Conservation (phyloP, 2,888 invertebrate species). For the Monochamus alternatus region DNA sequence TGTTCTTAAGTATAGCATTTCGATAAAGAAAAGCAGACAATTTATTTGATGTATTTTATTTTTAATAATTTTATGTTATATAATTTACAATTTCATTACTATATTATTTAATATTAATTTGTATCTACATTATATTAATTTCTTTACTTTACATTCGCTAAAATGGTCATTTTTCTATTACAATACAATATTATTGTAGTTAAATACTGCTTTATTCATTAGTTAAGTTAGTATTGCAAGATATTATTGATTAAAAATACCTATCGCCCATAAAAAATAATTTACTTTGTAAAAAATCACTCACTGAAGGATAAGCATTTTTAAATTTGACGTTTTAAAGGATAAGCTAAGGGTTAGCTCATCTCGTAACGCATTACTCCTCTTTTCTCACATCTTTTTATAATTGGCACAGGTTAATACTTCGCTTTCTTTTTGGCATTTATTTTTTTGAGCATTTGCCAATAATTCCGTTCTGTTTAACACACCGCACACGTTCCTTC, state of each 20-base stretch:
- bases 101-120: conserved; percentile 44
- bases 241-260: conserved; percentile 15
- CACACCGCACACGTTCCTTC: conserved; percentile 5
- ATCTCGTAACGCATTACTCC: background rate
- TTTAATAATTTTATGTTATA: conserved; percentile 39
- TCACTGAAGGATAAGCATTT: conserved; percentile 32
- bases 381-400: background rate
- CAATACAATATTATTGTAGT: conserved; percentile 47
- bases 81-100: conserved; percentile 48
- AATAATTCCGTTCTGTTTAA: conserved; percentile 22
- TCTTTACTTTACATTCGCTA: conserved; percentile 55
- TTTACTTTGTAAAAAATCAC: conserved; percentile 32
- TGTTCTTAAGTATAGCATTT: background rate
- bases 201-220: conserved; percentile 46
- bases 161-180: conserved; percentile 58
- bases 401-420: conserved; percentile 37
- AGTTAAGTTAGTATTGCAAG: conserved; percentile 30
- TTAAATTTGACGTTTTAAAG: conserved; percentile 1
- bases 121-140: conserved; percentile 53
- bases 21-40: no score
- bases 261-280: conserved; percentile 24
- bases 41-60: conserved; percentile 19
- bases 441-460: conserved; percentile 36
- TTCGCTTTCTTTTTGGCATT: conserved; percentile 27
- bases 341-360: conserved; percentile 27